A percentile compares a stretch with the other conserved stretches of the same genome.
Evolutionary conservation across 2,797 vertebrate species (phyloP).

Genomic region (Echiichthys vipera): DNA sequence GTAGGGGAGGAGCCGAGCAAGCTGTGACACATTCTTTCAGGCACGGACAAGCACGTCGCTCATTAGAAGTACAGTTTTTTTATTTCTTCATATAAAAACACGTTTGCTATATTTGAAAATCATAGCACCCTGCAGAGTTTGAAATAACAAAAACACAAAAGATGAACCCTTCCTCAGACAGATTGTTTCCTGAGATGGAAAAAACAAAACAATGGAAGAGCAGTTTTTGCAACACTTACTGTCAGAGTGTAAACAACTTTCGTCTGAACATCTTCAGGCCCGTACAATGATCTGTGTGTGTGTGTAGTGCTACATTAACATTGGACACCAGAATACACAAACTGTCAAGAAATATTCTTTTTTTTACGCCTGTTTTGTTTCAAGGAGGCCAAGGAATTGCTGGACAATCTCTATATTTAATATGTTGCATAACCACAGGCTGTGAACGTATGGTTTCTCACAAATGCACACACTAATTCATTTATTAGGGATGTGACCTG

Average conservation of each 20-base stretch:
- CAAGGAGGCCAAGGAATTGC: constrained; percentile 2
- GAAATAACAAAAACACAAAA: constrained; percentile 6
- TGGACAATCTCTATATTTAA: constrained; percentile 12
- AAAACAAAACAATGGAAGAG: background rate
- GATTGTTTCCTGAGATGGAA: background rate
- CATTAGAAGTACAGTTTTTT: background rate
- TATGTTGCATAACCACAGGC: constrained; percentile 22
- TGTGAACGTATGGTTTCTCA: constrained; percentile 32
- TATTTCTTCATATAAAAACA: too few relatives aligned
- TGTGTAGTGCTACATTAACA: background rate
- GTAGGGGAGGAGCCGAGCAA: too few relatives aligned
- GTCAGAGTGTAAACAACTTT: background rate
- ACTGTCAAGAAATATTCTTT: background rate
- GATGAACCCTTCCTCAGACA: background rate
- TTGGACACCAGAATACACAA: background rate
- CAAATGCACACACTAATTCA: constrained; percentile 49
- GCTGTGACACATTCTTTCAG: too few relatives aligned
- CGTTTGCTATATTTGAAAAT: constrained; percentile 11
- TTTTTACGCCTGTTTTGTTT: constrained; percentile 11
- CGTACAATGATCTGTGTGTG: too few relatives aligned
- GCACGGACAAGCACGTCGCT: background rate
- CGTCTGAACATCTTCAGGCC: too few relatives aligned
- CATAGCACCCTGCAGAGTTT: background rate
- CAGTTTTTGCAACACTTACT: background rate
- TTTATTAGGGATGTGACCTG: constrained; percentile 65